These are phyloP conservation scores for Brevipalpus yothersi DNA, from an alignment of 1,140 invertebrate species.

Conservation along the genomic window DNA sequence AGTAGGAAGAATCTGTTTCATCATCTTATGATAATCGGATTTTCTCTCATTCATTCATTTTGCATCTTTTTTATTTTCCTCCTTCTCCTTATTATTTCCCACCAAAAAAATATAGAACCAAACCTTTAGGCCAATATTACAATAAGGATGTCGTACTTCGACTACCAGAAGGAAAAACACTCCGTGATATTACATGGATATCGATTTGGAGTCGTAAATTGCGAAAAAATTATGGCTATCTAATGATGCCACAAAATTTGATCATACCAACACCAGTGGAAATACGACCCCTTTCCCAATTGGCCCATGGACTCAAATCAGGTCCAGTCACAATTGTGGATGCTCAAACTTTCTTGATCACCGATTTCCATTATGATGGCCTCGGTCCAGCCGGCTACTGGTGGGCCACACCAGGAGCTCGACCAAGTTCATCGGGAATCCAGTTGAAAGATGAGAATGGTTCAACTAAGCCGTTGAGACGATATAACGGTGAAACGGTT, in stretches of 20 bases:
- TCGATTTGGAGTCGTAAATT: constrained; percentile 70
- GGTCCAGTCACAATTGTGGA: constrained; percentile 65
- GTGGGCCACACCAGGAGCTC: constrained; percentile 48
- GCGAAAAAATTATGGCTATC: constrained; percentile 67
- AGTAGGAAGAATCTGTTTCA: no score
- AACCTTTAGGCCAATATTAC: constrained; percentile 34
- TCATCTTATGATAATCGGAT: no score
- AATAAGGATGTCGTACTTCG: constrained; percentile 53
- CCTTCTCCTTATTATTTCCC: no score
- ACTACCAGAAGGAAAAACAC: constrained; percentile 49
- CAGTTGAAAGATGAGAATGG: constrained; percentile 67
- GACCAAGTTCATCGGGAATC: constrained; percentile 29
- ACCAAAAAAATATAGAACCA: constrained; percentile 20
- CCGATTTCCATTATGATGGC: constrained; percentile 64
- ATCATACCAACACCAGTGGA: constrained; percentile 38
- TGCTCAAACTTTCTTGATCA: constrained; percentile 62
- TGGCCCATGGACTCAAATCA: constrained; percentile 43
- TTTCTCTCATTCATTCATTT: no score
- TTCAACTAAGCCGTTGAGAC: constrained; percentile 34
- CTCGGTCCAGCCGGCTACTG: constrained; percentile 74
- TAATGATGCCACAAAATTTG: constrained; percentile 45
- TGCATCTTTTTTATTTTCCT: no score
- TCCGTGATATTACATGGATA: constrained; percentile 64
- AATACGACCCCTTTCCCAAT: constrained; percentile 9
- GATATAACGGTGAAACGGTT: constrained; percentile 57